Conservation (phyloP, 2,113 vertebrate species). For the Anser brachyrhynchus region DNA sequence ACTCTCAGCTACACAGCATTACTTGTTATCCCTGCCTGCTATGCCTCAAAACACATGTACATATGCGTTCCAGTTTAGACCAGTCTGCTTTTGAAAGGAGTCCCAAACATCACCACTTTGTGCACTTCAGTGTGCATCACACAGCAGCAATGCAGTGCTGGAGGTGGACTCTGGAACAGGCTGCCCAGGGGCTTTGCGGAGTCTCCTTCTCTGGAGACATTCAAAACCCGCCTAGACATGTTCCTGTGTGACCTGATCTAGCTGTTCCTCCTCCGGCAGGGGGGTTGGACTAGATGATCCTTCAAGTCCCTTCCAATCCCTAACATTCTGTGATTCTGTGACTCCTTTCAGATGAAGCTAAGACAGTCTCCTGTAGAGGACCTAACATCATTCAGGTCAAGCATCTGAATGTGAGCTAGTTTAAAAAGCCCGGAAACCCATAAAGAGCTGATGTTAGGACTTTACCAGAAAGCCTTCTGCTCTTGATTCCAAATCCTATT, state of each 20-base stretch:
- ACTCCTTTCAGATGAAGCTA: neutral
- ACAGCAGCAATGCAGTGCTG: rapidly evolving
- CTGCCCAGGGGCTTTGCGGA: no score
- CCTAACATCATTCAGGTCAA: neutral
- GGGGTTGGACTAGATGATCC: no score
- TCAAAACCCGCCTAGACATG: no score
- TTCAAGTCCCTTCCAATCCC: no score
- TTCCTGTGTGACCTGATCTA: no score
- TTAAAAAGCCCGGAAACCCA: neutral
- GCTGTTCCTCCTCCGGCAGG: no score
- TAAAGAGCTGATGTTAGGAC: neutral
- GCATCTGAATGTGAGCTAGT: neutral
- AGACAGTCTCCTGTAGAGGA: neutral
- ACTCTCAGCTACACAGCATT: neutral
- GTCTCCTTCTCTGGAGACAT: no score
- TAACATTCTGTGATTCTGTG: no score
- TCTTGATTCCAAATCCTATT: neutral
- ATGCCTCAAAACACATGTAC: neutral
- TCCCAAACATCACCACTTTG: neutral
- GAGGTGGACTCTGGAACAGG: neutral
- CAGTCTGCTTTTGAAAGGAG: neutral
- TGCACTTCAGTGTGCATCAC: neutral
- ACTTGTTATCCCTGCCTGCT: neutral
- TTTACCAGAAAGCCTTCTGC: neutral
- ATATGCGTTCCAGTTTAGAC: neutral